phyloP scores from a whole-genome alignment of 2,888 invertebrate genomes.

The Netelia fuscicornis region DNA sequence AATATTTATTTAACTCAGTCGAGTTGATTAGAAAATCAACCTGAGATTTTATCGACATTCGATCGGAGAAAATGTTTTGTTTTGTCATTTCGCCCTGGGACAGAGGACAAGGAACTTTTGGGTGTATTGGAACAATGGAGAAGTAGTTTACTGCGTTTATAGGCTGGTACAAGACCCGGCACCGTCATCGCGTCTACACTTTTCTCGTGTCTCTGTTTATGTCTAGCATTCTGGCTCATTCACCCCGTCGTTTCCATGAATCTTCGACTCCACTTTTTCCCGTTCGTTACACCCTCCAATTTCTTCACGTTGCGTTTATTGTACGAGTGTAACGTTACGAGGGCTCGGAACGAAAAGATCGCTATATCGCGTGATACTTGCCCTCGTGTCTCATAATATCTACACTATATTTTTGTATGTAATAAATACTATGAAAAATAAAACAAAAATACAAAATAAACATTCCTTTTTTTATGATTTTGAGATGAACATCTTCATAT shows the following conservation, averaged over 20 bases:
- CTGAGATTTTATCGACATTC: no score
- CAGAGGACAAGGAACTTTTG: slow-evolving; percentile 34
- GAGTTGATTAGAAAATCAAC: no score
- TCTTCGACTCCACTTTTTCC: slow-evolving; percentile 29
- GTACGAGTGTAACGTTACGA: slow-evolving; percentile 18
- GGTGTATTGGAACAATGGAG: not conserved
- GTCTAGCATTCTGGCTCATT: slow-evolving; percentile 1
- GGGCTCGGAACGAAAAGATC: slow-evolving; percentile 54
- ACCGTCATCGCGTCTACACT: slow-evolving; percentile 47
- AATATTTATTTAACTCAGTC: no score
- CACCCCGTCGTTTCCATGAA: slow-evolving; percentile 36
- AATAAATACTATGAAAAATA: not conserved
- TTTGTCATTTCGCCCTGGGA: not conserved
- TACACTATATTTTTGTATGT: not conserved
- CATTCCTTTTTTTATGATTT: not conserved
- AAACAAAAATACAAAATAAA: not conserved
- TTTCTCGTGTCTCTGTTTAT: not conserved
- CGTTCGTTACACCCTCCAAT: not conserved
- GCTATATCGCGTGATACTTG: slow-evolving; percentile 73
- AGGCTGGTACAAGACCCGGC: slow-evolving; percentile 60
- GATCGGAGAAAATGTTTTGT: not conserved
- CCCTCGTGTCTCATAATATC: not conserved
- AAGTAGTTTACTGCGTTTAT: slow-evolving; percentile 24
- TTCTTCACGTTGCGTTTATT: not conserved
- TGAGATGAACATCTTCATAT: no score